Percentiles rank a stretch among this genome's conserved stretches.
These are phyloP conservation scores for Lasius fuliginosus DNA, from an alignment of 2,888 invertebrate species.

Conservation along the genomic window DNA sequence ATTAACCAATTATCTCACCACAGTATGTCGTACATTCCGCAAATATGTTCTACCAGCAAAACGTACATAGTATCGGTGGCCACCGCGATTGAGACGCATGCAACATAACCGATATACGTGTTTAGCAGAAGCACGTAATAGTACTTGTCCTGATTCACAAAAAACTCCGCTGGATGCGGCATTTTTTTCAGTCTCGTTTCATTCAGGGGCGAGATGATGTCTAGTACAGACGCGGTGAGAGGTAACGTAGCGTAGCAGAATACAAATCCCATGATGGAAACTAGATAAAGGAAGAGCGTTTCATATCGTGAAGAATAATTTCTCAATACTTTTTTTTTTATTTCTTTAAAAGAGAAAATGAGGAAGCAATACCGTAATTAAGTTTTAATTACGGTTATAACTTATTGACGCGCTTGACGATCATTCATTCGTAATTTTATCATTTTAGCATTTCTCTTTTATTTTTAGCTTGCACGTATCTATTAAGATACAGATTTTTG, in stretches of 20 bases:
- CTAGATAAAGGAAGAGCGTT: background rate
- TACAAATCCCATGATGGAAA: background rate
- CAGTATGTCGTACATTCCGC: constrained; percentile 46
- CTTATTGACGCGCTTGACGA: background rate
- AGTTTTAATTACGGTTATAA: background rate
- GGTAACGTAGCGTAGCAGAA: constrained; percentile 3
- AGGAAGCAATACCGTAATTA: background rate
- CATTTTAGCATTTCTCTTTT: background rate
- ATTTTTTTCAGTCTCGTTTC: constrained; percentile 47
- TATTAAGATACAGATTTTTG: background rate
- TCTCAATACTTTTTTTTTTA: background rate
- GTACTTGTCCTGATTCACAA: constrained; percentile 41
- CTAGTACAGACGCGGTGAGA: constrained; percentile 23
- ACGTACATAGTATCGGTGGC: constrained; percentile 49
- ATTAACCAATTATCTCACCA: constrained; percentile 23
- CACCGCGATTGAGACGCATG: background rate
- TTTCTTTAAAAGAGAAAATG: background rate
- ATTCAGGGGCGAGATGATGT: constrained; percentile 44
- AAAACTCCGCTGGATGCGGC: constrained; percentile 26
- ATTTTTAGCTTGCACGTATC: background rate
- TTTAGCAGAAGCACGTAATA: constrained; percentile 30
- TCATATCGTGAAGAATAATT: too few species aligned
- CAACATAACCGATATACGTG: background rate
- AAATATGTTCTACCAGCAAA: constrained; percentile 47
- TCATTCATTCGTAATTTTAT: background rate